Evolutionary conservation across 2,888 invertebrate species (phyloP).

Genomic region (Chloroclystis v-ata): DNA sequence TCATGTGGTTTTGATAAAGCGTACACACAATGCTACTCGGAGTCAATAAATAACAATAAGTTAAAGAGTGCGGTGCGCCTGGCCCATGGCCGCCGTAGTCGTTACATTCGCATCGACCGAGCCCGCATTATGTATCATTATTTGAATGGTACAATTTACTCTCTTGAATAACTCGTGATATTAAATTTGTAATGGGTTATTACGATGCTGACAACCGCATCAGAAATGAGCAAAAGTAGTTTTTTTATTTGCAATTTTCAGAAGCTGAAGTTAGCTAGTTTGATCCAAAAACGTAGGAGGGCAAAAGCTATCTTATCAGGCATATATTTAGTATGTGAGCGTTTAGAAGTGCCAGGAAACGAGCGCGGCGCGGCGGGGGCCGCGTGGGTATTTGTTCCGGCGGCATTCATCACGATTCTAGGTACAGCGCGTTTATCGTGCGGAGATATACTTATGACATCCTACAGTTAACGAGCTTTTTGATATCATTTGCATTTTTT

Average conservation of each 20-base stretch:
- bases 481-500: neutral
- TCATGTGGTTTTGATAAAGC: conserved; percentile 10
- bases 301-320: conserved; percentile 34
- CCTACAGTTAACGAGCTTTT: conserved; percentile 2
- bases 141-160: conserved; percentile 71
- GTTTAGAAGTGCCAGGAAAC: conserved; percentile 27
- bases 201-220: conserved; percentile 52
- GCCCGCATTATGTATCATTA: conserved; percentile 72
- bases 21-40: conserved; percentile 10
- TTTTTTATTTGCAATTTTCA: conserved; percentile 19
- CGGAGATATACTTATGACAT: conserved; percentile 7
- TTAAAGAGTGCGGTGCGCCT: conserved; percentile 30
- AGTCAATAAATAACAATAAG: conserved; percentile 22
- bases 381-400: conserved; percentile 42
- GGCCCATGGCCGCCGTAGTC: conserved; percentile 31
- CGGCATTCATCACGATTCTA: conserved; percentile 33
- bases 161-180: conserved; percentile 57
- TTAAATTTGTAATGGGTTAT: conserved; percentile 65
- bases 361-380: conserved; percentile 33
- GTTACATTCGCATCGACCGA: conserved; percentile 49
- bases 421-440: conserved; percentile 12
- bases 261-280: conserved; percentile 17
- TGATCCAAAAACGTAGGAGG: conserved; percentile 21
- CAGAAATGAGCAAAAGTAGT: conserved; percentile 22
- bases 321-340: conserved; percentile 29